phyloP scores from a whole-genome alignment of 2,113 vertebrate genomes.

The Phocoena phocoena region DNA sequence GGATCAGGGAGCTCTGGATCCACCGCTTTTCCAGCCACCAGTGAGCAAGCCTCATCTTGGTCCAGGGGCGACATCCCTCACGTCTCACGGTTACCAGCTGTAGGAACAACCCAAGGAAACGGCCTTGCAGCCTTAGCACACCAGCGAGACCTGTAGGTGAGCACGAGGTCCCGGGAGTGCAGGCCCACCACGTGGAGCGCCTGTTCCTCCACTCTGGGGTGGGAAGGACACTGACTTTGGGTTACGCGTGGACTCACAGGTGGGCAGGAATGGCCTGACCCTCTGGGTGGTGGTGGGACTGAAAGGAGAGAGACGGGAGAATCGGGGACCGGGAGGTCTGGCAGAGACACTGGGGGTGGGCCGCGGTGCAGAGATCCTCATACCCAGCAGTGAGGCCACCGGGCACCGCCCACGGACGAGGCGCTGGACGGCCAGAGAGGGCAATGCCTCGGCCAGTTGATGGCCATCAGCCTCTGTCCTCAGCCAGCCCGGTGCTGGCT shows the following conservation, averaged over 20 bases:
- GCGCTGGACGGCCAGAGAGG: not conserved
- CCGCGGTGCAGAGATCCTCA: too few species aligned
- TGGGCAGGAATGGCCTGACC: not conserved
- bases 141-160: not conserved
- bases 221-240: not conserved
- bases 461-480: not conserved
- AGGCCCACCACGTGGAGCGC: accelerated
- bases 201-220: not conserved
- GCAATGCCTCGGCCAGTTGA: not conserved
- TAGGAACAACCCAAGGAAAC: not conserved
- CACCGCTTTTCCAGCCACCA: not conserved
- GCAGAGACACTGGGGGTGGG: not conserved
- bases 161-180: not conserved
- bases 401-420: not conserved
- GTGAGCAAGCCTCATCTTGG: not conserved
- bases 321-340: too few species aligned
- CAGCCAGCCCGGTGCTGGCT: not conserved
- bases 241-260: not conserved
- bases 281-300: not conserved
- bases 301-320: not conserved
- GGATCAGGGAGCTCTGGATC: not conserved
- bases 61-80: not conserved
- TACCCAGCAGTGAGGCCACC: accelerated
- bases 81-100: not conserved
- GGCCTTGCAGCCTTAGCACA: not conserved